These are phyloP conservation scores for Aproaerema taeniolella DNA, from an alignment of 2,888 invertebrate genomes.

Conservation along the genomic window DNA sequence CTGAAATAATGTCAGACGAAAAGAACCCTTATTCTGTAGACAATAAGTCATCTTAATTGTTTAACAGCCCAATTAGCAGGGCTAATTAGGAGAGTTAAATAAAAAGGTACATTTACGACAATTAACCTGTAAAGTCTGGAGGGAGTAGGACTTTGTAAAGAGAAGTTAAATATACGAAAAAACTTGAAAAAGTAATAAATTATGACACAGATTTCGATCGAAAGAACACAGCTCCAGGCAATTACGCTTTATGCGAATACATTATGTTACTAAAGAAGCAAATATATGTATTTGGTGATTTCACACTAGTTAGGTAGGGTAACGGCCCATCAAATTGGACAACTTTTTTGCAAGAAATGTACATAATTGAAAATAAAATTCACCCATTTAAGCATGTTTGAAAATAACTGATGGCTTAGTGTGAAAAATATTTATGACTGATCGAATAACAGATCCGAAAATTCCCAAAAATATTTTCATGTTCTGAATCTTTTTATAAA, in stretches of 20 bases:
- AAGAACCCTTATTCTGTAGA: neutral
- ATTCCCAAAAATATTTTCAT: no score
- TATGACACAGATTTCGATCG: neutral
- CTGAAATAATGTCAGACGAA: neutral
- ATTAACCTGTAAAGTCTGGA: neutral
- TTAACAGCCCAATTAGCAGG: constrained; percentile 9
- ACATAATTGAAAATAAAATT: no score
- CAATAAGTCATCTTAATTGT: constrained; percentile 9
- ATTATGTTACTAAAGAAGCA: neutral
- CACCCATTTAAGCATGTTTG: no score
- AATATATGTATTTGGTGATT: neutral
- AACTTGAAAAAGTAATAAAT: no score
- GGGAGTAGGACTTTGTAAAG: no score
- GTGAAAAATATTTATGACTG: no score
- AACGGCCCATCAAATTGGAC: no score
- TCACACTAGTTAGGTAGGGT: neutral
- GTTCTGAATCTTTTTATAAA: no score
- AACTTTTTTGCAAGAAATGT: no score
- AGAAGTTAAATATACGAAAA: no score
- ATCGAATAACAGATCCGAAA: no score
- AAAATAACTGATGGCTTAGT: no score
- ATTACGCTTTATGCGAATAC: neutral
- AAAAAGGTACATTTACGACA: constrained; percentile 6
- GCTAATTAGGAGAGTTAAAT: constrained; percentile 8
- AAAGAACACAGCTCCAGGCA: neutral